These are phyloP conservation scores for Cyprinus carpio DNA, from an alignment of 2,113 vertebrate genomes.

Conservation along the genomic window DNA sequence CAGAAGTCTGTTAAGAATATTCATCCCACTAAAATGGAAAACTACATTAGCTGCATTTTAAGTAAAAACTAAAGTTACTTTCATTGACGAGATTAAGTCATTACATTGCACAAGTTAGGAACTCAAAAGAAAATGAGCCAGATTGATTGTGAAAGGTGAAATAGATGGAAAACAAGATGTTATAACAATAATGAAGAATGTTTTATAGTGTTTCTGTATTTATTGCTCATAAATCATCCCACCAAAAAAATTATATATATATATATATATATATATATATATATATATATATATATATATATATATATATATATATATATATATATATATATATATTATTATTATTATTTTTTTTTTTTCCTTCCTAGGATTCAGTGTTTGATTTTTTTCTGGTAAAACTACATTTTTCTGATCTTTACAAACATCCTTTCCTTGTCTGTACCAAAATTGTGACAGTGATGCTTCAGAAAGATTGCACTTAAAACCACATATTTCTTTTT, in stretches of 20 bases:
- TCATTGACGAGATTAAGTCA: neutral
- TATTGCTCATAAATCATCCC: neutral
- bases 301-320: too few species aligned
- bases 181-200: neutral
- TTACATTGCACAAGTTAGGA: neutral
- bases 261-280: too few species aligned
- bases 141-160: neutral
- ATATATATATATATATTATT: too few species aligned
- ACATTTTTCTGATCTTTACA: neutral
- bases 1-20: neutral
- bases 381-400: neutral
- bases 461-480: neutral
- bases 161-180: neutral
- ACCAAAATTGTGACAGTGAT: neutral
- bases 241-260: too few species aligned
- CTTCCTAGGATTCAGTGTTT: too few species aligned
- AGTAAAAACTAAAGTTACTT: neutral
- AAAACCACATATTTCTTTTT: neutral
- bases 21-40: neutral
- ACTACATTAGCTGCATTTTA: neutral
- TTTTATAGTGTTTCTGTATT: neutral
- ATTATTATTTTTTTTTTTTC: neutral
- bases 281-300: too few species aligned
- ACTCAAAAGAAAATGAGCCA: neutral
- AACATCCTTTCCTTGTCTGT: neutral